Percentiles rank a stretch among this genome's conserved stretches.
These are phyloP conservation scores for Nemoura dubitans DNA, from an alignment of 2,888 invertebrate species.

Conservation along the genomic window DNA sequence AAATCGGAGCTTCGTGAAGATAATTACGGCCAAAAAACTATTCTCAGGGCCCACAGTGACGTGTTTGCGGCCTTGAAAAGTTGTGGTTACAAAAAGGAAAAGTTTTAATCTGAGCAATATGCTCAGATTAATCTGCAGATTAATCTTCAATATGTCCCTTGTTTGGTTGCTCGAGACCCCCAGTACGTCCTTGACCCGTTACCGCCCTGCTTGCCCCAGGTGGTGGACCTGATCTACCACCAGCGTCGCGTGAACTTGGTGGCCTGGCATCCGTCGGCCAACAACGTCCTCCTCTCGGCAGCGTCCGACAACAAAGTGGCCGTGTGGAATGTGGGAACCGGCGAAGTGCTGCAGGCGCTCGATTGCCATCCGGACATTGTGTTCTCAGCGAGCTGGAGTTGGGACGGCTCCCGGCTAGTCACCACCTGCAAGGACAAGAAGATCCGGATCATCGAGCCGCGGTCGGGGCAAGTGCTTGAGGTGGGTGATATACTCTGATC, in stretches of 20 bases:
- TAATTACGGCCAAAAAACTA: too few relatives aligned
- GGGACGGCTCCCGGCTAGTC: slow-evolving; percentile 92
- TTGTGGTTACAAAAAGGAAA: too few relatives aligned
- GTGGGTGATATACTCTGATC: too few relatives aligned
- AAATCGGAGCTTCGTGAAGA: too few relatives aligned
- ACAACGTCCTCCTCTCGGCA: slow-evolving; percentile 92
- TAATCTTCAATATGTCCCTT: too few relatives aligned
- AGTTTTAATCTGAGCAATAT: too few relatives aligned
- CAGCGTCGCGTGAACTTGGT: slow-evolving; percentile 92
- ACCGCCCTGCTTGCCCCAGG: slow-evolving; percentile 67
- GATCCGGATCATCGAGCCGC: slow-evolving; percentile 90
- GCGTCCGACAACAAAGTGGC: slow-evolving; percentile 63
- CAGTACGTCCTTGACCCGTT: too few relatives aligned
- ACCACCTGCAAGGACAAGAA: slow-evolving; percentile 98
- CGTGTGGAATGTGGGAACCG: slow-evolving; percentile 93
- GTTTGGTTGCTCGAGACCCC: too few relatives aligned
- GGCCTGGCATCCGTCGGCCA: slow-evolving; percentile 96
- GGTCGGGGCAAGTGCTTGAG: slow-evolving; percentile 83
- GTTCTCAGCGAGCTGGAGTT: slow-evolving; percentile 95
- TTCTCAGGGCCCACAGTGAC: too few relatives aligned
- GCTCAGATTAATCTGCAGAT: too few relatives aligned
- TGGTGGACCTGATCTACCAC: slow-evolving; percentile 92
- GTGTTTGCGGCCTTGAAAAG: too few relatives aligned
- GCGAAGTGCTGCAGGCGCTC: slow-evolving; percentile 85
- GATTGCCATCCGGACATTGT: slow-evolving; percentile 94